Conservation (phyloP, 2,113 vertebrate genomes). For the Rhombomys opimus region DNA sequence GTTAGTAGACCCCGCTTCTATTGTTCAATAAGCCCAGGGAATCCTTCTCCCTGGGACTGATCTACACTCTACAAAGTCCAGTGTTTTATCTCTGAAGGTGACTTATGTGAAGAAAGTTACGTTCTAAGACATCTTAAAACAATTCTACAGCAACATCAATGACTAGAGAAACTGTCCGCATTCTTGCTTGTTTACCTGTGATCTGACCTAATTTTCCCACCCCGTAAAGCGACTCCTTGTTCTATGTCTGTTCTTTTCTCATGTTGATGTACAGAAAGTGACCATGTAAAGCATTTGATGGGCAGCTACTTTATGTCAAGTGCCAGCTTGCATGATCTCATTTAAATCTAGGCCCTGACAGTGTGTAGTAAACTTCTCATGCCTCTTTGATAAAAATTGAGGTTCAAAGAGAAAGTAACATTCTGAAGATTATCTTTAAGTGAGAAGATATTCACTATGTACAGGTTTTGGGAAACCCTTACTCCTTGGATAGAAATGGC, state of each 20-base stretch:
- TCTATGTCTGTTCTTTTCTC: background rate
- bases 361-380: background rate
- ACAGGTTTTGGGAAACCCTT: background rate
- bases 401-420: background rate
- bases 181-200: constrained; percentile 10
- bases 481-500: background rate
- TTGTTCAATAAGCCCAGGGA: background rate
- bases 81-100: constrained; percentile 8
- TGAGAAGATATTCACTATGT: background rate
- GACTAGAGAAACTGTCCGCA: background rate
- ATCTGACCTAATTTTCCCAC: background rate
- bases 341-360: background rate
- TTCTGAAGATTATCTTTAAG: background rate
- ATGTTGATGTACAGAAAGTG: background rate
- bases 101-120: background rate
- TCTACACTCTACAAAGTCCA: background rate
- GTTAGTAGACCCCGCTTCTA: background rate
- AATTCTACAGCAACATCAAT: background rate
- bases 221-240: background rate
- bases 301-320: background rate
- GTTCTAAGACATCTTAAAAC: background rate
- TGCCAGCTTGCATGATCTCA: background rate
- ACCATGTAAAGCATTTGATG: background rate
- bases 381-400: background rate
- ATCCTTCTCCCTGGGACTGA: background rate